phyloP scores from a whole-genome alignment of 30 jellyfish, hydroid and myxozoan species.

The Aurelia sp. region DNA sequence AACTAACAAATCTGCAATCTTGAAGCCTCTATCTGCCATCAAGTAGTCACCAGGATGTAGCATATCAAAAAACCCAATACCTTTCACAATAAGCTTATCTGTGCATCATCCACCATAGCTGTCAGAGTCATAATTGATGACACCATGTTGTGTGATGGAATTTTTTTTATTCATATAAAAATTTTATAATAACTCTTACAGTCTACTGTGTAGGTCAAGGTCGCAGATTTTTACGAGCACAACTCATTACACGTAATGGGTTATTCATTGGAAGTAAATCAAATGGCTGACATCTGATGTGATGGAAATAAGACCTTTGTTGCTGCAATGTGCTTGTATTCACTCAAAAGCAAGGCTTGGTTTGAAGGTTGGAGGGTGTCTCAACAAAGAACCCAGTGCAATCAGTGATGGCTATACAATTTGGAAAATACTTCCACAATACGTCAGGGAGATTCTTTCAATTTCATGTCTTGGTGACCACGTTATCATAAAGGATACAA shows the following conservation, averaged over 20 bases:
- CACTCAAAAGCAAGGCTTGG: conserved; percentile 8
- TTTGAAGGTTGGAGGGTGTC: conserved; percentile 12
- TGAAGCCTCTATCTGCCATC: conserved; percentile 46
- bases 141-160: conserved; percentile 23
- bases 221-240: too few species aligned
- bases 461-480: conserved; percentile 19
- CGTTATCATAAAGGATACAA: background rate
- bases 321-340: background rate
- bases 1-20: background rate
- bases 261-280: too few species aligned
- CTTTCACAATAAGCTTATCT: conserved; percentile 3
- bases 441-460: conserved; percentile 15
- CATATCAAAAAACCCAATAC: conserved; percentile 2
- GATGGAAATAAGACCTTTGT: conserved; percentile 3
- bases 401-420: conserved; percentile 24
- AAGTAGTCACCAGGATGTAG: conserved; percentile 21
- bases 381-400: conserved; percentile 35
- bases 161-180: too few species aligned
- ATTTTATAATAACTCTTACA: too few species aligned
- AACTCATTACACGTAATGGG: too few species aligned
- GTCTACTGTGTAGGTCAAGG: too few species aligned
- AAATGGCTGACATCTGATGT: too few species aligned
- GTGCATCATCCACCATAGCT: conserved; percentile 38
- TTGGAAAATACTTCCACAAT: conserved; percentile 4
- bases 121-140: conserved; percentile 3